Conservation (phyloP, 2,797 vertebrate species). For the Limosa lapponica region DNA sequence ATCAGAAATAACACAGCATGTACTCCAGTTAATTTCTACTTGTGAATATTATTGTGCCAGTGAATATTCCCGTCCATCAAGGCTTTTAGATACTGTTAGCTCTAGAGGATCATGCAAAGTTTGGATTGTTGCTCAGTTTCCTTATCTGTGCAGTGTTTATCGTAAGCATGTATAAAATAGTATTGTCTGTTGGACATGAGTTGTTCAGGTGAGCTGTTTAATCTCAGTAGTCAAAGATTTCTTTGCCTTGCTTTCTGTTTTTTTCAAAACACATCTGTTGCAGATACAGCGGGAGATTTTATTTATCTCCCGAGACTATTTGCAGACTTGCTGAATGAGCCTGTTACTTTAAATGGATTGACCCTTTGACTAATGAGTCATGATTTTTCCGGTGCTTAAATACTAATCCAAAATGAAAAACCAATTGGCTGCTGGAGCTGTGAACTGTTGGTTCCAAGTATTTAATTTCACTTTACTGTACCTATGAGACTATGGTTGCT, state of each 20-base stretch:
- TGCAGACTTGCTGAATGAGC: conserved; percentile 22
- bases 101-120: background rate
- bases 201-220: background rate
- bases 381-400: conserved; percentile 10
- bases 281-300: conserved; percentile 23
- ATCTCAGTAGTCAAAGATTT: background rate
- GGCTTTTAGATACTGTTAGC: background rate
- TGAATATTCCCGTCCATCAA: background rate
- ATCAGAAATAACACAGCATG: background rate
- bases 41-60: background rate
- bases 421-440: background rate
- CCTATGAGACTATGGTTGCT: background rate
- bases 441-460: background rate
- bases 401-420: conserved; percentile 32
- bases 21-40: background rate
- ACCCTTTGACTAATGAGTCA: conserved; percentile 41
- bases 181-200: background rate
- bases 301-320: conserved; percentile 14
- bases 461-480: conserved; percentile 22
- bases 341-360: conserved; percentile 52
- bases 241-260: background rate
- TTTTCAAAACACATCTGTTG: conserved; percentile 18
- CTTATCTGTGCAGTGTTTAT: background rate
- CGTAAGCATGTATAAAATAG: background rate
- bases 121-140: background rate